Evolutionary conservation across 2,888 invertebrate genomes (phyloP), one percentile per base, ranked within the genome.

Genomic region (Cancer borealis): DNA sequence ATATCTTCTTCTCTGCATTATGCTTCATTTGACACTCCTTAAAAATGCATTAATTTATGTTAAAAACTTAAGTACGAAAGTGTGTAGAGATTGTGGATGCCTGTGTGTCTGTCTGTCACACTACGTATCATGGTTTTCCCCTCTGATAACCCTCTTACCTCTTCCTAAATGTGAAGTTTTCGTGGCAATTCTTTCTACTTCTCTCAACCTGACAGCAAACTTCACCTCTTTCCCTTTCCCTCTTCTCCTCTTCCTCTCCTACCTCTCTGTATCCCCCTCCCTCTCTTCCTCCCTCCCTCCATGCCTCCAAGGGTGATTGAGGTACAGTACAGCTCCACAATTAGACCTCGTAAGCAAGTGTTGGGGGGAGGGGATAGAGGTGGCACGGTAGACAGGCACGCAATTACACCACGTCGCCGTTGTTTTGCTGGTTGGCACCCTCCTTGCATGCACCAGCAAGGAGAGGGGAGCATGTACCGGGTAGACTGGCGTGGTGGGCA

Each of bases 291-390:
- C 66, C 66, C 12, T 21, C 66, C 17, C 66, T 6, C 21, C 26
- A 8, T 6, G n/a, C 26, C 73, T 26, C 73, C 73, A 4, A n/a
- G n/a, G 21, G 6, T n/a, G 73, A 73, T 73, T 73, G 73, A 73
- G 73, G 73, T 73, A 73, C 73, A n/a, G 73, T 17, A 73, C 73
- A 73, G 73, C n/a, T 21, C 73, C 73, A n/a, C 73, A 73, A 73
- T 73, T 73, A 73, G 73, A 73, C 73, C 73, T 73, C 73, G 73
- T 73, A 73, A 73, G 73, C 73, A 79, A 79, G 79, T n/a, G 66
- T 66, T 66, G n/a, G 66, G 66, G n/a, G 66, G 66, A 66, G 79
- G 79, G 30, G 30, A 12, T 30, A 30, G 26, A 79, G 79, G 79
- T 73, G 73, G 26, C 73, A 73, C n/a, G 73, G 21, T 73, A 21